Conservation (phyloP, 2,113 vertebrate genomes). For the Mus pahari region DNA sequence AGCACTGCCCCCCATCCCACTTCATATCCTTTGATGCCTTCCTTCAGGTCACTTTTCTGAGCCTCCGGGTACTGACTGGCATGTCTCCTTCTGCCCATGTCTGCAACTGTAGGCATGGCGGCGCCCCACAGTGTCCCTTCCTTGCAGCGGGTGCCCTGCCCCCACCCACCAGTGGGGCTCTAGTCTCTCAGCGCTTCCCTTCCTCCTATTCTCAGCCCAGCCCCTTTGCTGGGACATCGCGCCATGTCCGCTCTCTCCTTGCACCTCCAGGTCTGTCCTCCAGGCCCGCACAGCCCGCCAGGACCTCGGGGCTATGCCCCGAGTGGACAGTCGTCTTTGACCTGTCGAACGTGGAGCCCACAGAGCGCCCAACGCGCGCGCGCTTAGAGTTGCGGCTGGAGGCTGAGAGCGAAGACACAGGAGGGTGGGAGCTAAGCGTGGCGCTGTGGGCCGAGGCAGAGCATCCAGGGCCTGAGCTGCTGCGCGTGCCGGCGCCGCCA, state of each 20-base stretch:
- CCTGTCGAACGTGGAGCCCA: conserved; percentile 90
- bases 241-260: neutral
- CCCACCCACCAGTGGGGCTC: neutral
- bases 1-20: neutral
- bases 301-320: conserved; percentile 83
- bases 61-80: neutral
- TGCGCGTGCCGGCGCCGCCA: conserved; percentile 86
- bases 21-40: conserved; percentile 7
- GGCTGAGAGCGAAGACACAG: conserved; percentile 73
- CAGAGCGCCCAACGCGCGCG: conserved; percentile 89
- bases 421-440: conserved; percentile 87
- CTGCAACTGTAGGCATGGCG: neutral
- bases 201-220: neutral
- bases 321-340: conserved; percentile 93
- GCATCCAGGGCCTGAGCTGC: conserved; percentile 77
- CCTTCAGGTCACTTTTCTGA: neutral
- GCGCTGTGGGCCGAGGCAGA: conserved; percentile 72
- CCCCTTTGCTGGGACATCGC: neutral
- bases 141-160: conserved; percentile 61
- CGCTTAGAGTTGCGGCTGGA: conserved; percentile 91
- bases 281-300: conserved; percentile 64
- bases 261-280: conserved; percentile 78
- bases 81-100: neutral
- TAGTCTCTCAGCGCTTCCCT: neutral
- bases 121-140: neutral